These are phyloP conservation scores for Molorchus minor DNA, from an alignment of 2,888 invertebrate species.

Conservation along the genomic window DNA sequence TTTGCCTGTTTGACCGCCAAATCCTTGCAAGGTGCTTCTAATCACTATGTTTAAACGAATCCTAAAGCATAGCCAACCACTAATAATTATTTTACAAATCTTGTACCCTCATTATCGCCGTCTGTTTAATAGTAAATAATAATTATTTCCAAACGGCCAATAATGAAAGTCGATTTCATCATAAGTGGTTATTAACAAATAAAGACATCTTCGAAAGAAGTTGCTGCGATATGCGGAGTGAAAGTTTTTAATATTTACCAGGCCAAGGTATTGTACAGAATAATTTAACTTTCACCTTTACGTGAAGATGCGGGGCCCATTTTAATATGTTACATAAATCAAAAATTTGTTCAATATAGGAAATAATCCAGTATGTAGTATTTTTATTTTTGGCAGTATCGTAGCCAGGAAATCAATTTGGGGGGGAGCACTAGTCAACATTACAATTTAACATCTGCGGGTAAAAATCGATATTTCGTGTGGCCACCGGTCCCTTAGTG, in stretches of 20 bases:
- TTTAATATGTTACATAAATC: neutral
- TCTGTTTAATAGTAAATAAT: slow-evolving; percentile 12
- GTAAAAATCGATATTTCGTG: too few species aligned
- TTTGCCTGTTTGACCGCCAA: too few species aligned
- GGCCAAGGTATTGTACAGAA: slow-evolving; percentile 14
- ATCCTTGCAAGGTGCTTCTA: neutral
- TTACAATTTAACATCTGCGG: too few species aligned
- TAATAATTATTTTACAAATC: neutral
- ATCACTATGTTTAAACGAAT: neutral
- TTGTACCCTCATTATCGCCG: slow-evolving; percentile 11
- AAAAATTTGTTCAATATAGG: neutral
- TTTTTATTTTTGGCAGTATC: too few species aligned
- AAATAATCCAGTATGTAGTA: too few species aligned
- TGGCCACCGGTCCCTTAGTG: too few species aligned
- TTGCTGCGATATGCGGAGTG: slow-evolving; percentile 10
- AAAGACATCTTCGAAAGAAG: slow-evolving; percentile 19
- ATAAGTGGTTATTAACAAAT: slow-evolving; percentile 5
- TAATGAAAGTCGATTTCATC: slow-evolving; percentile 25
- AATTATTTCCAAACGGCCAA: slow-evolving; percentile 21
- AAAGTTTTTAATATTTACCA: slow-evolving; percentile 20
- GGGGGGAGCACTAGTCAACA: too few species aligned
- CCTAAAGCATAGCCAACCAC: neutral
- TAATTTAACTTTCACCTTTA: slow-evolving; percentile 24
- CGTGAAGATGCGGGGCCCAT: neutral
- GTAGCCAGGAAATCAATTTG: too few species aligned